These are phyloP conservation scores for Zeugodacus cucurbitae DNA, from an alignment of 1,140 invertebrate species.

Conservation along the genomic window DNA sequence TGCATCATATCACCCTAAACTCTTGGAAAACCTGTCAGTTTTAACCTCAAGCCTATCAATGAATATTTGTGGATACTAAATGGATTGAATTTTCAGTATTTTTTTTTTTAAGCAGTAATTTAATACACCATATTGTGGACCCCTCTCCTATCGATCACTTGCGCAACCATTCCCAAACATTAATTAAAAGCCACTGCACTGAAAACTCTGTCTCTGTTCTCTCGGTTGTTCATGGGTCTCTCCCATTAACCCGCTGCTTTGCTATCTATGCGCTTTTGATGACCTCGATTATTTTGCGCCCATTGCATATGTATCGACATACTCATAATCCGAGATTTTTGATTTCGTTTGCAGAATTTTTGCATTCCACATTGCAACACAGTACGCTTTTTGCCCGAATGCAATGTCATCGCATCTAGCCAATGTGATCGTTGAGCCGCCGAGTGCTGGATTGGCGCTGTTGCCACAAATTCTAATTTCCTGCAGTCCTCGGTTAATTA, in stretches of 20 bases:
- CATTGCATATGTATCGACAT: not conserved
- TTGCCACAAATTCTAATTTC: conserved; percentile 9
- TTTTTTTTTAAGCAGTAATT: too few relatives aligned
- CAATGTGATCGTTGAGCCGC: not conserved
- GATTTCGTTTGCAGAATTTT: not conserved
- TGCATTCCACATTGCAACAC: not conserved
- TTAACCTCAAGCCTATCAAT: too few relatives aligned
- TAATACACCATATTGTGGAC: too few relatives aligned
- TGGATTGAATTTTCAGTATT: too few relatives aligned
- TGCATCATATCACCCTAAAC: too few relatives aligned
- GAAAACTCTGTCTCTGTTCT: not conserved
- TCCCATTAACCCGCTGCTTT: too few relatives aligned
- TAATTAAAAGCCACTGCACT: not conserved
- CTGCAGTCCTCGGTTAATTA: not conserved
- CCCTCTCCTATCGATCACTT: not conserved
- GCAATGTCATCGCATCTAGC: not conserved
- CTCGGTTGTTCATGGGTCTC: too few relatives aligned
- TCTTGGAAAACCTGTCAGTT: too few relatives aligned
- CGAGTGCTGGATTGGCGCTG: not conserved
- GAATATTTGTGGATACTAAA: too few relatives aligned
- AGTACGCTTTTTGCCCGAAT: too few relatives aligned
- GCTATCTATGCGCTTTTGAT: not conserved
- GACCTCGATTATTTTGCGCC: not conserved
- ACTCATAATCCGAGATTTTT: not conserved
- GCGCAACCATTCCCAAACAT: not conserved